Percentiles rank a stretch among this genome's conserved stretches.
Conservation (phyloP, 2,113 vertebrate species). For the Mohoua ochrocephala region DNA sequence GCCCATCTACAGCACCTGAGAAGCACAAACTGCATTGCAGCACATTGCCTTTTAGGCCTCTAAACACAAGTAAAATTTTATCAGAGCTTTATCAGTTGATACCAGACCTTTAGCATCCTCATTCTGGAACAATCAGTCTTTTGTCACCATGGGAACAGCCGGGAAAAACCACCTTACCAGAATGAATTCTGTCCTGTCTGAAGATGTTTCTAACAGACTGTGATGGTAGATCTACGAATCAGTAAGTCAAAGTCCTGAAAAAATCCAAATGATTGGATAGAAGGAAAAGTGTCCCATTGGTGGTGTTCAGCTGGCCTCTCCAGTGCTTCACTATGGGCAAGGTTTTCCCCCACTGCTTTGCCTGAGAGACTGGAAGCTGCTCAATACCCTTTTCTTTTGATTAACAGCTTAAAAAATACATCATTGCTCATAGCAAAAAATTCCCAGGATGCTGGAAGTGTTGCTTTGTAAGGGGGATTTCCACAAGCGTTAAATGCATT, state of each 20-base stretch:
- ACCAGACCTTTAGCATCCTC: neutral
- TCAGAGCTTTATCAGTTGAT: neutral
- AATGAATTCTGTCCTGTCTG: neutral
- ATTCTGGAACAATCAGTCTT: neutral
- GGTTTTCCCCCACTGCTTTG: neutral
- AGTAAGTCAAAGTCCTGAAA: neutral
- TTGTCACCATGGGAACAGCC: neutral
- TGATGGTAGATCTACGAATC: neutral
- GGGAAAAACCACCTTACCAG: neutral
- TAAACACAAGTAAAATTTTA: neutral
- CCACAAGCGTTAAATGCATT: neutral
- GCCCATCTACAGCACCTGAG: neutral
- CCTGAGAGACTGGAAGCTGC: neutral
- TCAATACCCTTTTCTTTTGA: neutral
- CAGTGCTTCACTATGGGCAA: neutral
- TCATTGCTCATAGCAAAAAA: neutral
- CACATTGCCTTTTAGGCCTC: neutral
- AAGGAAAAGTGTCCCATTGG: neutral
- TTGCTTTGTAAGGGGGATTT: neutral
- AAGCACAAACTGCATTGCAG: neutral
- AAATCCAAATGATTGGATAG: neutral
- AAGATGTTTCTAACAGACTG: neutral
- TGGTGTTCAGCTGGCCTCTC: neutral
- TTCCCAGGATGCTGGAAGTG: neutral
- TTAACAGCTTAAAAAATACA: neutral